phyloP scores from a whole-genome alignment of 2,888 invertebrate genomes.

The Drosophila anomalata region DNA sequence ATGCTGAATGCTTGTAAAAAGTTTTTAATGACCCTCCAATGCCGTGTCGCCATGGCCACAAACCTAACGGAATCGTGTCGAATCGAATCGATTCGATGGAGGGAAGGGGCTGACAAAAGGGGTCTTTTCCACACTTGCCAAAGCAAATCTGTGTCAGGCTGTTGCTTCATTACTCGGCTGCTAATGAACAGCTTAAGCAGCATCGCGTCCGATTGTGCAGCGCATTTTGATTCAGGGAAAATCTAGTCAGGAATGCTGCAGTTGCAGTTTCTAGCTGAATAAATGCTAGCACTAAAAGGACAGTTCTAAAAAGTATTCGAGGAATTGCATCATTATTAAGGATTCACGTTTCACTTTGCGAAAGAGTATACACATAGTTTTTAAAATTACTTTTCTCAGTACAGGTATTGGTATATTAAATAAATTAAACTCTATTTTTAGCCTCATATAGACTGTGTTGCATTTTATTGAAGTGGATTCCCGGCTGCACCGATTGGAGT shows the following conservation, averaged over 20 bases:
- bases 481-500: slow-evolving; percentile 20
- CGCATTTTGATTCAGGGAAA: slow-evolving; percentile 38
- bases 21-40: slow-evolving; percentile 57
- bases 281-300: background rate
- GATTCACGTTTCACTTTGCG: too few relatives aligned
- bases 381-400: too few relatives aligned
- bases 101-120: background rate
- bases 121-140: slow-evolving; percentile 47
- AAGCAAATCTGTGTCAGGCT: slow-evolving; percentile 50
- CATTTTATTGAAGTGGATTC: background rate
- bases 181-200: slow-evolving; percentile 58
- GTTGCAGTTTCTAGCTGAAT: background rate
- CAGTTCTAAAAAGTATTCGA: background rate
- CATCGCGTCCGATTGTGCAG: slow-evolving; percentile 24
- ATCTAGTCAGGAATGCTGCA: slow-evolving; percentile 12
- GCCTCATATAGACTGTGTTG: background rate
- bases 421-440: background rate
- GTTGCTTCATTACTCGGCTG: slow-evolving; percentile 40
- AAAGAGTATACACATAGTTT: too few relatives aligned
- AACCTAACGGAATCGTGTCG: slow-evolving; percentile 21
- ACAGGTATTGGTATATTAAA: too few relatives aligned
- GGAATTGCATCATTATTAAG: too few relatives aligned
- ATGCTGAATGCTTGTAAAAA: slow-evolving; percentile 67
- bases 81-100: slow-evolving; percentile 7
- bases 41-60: slow-evolving; percentile 39